Percentiles rank a stretch among this genome's conserved stretches.
Evolutionary conservation across 1,140 invertebrate genomes (phyloP).

Genomic region (Bombus turneri): DNA sequence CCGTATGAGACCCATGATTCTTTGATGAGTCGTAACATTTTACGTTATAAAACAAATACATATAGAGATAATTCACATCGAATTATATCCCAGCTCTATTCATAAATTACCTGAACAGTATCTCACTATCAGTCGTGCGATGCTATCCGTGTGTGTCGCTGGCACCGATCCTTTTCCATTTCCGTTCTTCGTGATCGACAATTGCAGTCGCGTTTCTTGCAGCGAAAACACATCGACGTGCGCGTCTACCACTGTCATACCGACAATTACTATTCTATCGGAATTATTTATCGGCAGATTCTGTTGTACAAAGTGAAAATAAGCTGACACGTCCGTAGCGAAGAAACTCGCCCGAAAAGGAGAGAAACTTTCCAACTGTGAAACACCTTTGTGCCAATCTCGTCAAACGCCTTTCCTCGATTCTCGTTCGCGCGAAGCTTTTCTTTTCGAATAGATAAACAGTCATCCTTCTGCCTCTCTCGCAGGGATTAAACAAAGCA

Average conservation of each 20-base stretch:
- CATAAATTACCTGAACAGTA: neutral
- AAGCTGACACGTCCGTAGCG: neutral
- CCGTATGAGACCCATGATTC: too few relatives aligned
- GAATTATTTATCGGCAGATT: neutral
- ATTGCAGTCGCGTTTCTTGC: too few relatives aligned
- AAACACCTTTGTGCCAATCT: conserved; percentile 2
- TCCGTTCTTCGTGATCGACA: too few relatives aligned
- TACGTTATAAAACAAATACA: neutral
- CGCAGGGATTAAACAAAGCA: conserved; percentile 13
- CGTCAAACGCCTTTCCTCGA: conserved; percentile 30
- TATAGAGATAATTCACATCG: neutral
- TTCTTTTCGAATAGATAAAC: conserved; percentile 43
- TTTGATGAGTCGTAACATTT: neutral
- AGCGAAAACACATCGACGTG: too few relatives aligned
- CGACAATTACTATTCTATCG: neutral
- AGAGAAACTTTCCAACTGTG: neutral
- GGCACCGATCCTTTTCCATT: too few relatives aligned
- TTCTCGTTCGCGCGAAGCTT: conserved; percentile 21
- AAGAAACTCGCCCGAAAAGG: neutral
- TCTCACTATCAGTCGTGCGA: too few relatives aligned
- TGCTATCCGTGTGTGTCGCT: too few relatives aligned
- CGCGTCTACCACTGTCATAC: neutral
- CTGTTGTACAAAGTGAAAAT: neutral
- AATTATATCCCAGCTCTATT: neutral
- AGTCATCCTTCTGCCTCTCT: neutral